Evolutionary conservation across 1,140 invertebrate species (phyloP), one percentile per base, ranked within the genome.

Genomic region (Leguminivora glycinivorella): DNA sequence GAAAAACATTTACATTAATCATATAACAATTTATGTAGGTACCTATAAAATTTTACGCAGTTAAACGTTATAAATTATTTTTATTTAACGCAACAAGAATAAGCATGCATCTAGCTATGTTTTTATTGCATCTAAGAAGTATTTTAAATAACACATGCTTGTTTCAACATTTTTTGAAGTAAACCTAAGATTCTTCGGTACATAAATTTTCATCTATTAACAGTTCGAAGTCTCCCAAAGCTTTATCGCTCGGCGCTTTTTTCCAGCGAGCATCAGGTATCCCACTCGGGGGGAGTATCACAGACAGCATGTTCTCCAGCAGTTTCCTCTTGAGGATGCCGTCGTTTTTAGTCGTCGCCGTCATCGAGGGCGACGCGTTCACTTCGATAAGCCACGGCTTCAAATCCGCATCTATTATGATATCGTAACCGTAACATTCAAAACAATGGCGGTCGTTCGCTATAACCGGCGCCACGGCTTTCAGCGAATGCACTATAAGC

Each of bases 311-410:
- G 90, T 98, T 98, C 80, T 98, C 97, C 69, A 99, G 97, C 4
- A 99, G 90, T 92, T 98, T 98, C 82, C 98, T 97, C 83, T 99
- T 99, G 70, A 99, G 93, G 76, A 99, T 98, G 74, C 98, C 93
- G 89, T 99, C 98, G 85, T 97, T 98, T 0, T 96, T 96, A 0
- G 98, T 99, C 0, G 98, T 99, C 0, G 97, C 97, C 3, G 97
- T 97, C 10, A 99, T 89, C 0, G 98, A 98, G 0, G 98, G 98
- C 0, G 98, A 99, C 0, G 98, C 97, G 86, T 99, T 99, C 0
- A 98, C 95, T 92, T 98, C 97, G 12, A 98, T 92, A 10, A 98
- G 91, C 96, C 96, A 98, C 0, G 97, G 97, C 70, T 96, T 96
- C 34, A 98, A 85, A 72, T 94, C 93, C 56, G 95, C 94, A 82